A percentile compares a stretch with the other conserved stretches of the same genome.
phyloP scores from a whole-genome alignment of 2,888 invertebrate species.

The Colletes collaris region DNA sequence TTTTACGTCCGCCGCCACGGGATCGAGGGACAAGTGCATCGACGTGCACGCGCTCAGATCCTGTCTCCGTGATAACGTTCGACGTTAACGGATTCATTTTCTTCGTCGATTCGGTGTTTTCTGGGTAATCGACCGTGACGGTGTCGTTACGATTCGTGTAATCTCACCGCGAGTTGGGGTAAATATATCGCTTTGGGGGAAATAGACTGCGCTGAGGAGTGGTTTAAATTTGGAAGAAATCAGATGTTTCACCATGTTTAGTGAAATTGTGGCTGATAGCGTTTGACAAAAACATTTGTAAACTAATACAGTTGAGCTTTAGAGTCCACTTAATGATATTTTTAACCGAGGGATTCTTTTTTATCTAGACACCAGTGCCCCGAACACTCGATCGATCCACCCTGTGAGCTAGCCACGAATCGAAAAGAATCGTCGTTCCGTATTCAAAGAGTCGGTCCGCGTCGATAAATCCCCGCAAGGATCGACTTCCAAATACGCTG shows the following conservation, averaged over 20 bases:
- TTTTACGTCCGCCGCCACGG: slow-evolving; percentile 9
- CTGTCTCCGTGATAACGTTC: slow-evolving; percentile 21
- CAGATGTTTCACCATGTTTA: too few species aligned
- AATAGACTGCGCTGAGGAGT: too few species aligned
- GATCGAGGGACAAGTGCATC: slow-evolving; percentile 10
- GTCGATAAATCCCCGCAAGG: slow-evolving; percentile 32
- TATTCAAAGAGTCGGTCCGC: not conserved
- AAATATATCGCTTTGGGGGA: not conserved
- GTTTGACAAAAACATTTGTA: too few species aligned
- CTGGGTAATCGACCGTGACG: not conserved
- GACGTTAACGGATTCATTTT: slow-evolving; percentile 12
- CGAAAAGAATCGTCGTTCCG: not conserved
- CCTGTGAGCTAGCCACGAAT: not conserved
- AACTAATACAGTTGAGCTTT: too few species aligned
- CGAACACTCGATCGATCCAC: too few species aligned
- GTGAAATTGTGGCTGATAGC: too few species aligned
- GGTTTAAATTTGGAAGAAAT: too few species aligned
- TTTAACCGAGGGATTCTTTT: too few species aligned
- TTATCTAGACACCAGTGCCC: too few species aligned
- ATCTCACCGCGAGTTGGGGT: not conserved
- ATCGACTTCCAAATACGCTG: slow-evolving; percentile 38
- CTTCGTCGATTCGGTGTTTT: slow-evolving; percentile 3
- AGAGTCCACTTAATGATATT: too few species aligned
- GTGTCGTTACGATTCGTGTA: not conserved
- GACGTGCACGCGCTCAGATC: slow-evolving; percentile 2